Evolutionary conservation across 2,797 vertebrate genomes (phyloP).

Genomic region (Sylvia borin): DNA sequence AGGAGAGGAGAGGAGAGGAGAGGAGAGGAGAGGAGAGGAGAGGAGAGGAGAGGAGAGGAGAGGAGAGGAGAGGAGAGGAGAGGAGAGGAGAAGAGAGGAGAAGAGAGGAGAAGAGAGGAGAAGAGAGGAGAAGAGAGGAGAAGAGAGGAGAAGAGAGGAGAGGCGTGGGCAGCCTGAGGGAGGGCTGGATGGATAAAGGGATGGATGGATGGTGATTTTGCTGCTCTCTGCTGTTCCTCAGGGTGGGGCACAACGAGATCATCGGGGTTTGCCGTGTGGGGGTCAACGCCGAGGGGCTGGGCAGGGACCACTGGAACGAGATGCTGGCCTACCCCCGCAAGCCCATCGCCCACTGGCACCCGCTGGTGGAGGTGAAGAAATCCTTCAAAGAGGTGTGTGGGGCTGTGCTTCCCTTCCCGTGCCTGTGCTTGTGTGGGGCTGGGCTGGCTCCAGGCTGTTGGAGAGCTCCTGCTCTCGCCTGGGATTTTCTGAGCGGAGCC

Average conservation of each 20-base stretch:
- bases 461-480: background rate
- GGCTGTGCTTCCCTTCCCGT: background rate
- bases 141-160: too few relatives aligned
- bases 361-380: conserved; percentile 93
- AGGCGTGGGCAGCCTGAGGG: too few relatives aligned
- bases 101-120: too few relatives aligned
- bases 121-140: too few relatives aligned
- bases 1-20: too few relatives aligned
- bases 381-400: conserved; percentile 94
- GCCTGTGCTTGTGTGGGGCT: background rate
- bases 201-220: fast-evolving
- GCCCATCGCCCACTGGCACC: conserved; percentile 98
- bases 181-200: background rate
- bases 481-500: background rate
- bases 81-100: too few relatives aligned
- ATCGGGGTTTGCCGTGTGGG: conserved; percentile 94
- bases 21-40: too few relatives aligned
- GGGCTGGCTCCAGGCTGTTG: conserved; percentile 25
- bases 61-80: too few relatives aligned
- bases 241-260: conserved; percentile 98
- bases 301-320: conserved; percentile 98
- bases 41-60: too few relatives aligned
- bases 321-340: conserved; percentile 97
- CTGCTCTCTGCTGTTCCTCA: conserved; percentile 44
- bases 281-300: conserved; percentile 88